Conservation (phyloP, 23 tunicate genomes). For the Clavelina lepadiformis region DNA sequence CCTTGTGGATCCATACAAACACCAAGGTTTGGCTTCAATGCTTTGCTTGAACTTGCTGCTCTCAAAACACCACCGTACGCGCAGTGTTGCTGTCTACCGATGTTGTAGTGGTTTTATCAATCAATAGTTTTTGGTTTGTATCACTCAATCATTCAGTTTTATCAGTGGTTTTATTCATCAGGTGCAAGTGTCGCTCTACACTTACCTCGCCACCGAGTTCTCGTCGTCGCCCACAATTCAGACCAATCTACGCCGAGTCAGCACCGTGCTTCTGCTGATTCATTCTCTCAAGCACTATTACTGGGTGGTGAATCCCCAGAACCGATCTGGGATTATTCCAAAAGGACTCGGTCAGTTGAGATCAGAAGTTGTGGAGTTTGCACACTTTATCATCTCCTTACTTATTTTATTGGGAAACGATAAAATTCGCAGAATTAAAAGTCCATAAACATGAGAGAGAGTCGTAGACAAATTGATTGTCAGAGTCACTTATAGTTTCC, state of each 20-base stretch:
- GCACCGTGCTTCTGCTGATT: slow-evolving; percentile 82
- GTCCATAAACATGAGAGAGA: too few relatives aligned
- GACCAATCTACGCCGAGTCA: slow-evolving; percentile 83
- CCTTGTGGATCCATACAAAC: slow-evolving; percentile 83
- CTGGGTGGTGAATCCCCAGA: slow-evolving; percentile 93
- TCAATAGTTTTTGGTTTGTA: neutral
- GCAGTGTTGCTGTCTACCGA: too few relatives aligned
- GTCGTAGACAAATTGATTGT: too few relatives aligned
- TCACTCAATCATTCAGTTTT: neutral
- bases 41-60: too few relatives aligned
- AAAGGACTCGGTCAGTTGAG: slow-evolving; percentile 69
- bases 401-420: too few relatives aligned
- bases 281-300: slow-evolving; percentile 97
- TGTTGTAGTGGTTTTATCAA: neutral
- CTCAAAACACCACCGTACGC: too few relatives aligned
- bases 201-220: slow-evolving; percentile 96
- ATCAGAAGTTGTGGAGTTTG: too few relatives aligned
- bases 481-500: too few relatives aligned
- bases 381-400: too few relatives aligned
- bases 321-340: slow-evolving; percentile 83
- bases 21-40: slow-evolving; percentile 45
- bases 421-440: too few relatives aligned
- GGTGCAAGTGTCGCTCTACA: slow-evolving; percentile 89
- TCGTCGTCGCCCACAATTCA: slow-evolving; percentile 77
- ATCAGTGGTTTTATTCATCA: slow-evolving; percentile 4